Evolutionary conservation across 2,797 vertebrate species (phyloP).

Genomic region (Natrix natrix): DNA sequence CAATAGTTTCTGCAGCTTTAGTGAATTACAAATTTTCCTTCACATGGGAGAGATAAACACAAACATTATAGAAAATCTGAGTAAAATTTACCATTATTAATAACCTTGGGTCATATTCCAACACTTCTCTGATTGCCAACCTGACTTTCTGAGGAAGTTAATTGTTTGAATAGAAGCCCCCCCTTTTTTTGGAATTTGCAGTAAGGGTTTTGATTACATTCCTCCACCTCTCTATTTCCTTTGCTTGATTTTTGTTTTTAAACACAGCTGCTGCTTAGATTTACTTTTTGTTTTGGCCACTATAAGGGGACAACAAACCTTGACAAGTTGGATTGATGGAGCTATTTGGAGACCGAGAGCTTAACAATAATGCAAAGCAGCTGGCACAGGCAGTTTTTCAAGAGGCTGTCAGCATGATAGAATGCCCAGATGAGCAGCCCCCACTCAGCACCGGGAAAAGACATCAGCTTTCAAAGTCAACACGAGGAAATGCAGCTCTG

Average conservation of each 20-base stretch:
- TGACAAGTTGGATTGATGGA: slow-evolving; percentile 59
- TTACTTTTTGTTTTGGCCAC: slow-evolving; percentile 48
- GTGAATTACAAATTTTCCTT: slow-evolving; percentile 22
- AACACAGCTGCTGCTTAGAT: slow-evolving; percentile 39
- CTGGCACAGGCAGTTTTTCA: slow-evolving; percentile 53
- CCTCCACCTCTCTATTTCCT: neutral
- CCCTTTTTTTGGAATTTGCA: neutral
- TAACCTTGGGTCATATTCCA: neutral
- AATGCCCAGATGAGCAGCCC: slow-evolving; percentile 40
- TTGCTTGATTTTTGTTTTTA: neutral
- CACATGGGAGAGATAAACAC: neutral
- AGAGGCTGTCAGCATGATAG: slow-evolving; percentile 56
- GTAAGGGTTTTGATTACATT: neutral
- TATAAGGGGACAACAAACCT: slow-evolving; percentile 47
- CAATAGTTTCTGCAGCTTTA: neutral
- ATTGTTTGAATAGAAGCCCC: slow-evolving; percentile 24
- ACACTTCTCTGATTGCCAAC: slow-evolving; percentile 4
- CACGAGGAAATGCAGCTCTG: slow-evolving; percentile 6
- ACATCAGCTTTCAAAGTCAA: slow-evolving; percentile 40
- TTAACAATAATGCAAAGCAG: slow-evolving; percentile 58
- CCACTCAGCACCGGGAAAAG: slow-evolving; percentile 29
- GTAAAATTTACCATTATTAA: slow-evolving; percentile 32
- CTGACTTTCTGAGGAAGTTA: slow-evolving; percentile 23
- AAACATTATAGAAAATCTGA: neutral
- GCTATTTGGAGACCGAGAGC: slow-evolving; percentile 51